These are phyloP conservation scores for Orbicella faveolata DNA, from an alignment of 64 coral and sea anemone genomes.

Conservation along the genomic window DNA sequence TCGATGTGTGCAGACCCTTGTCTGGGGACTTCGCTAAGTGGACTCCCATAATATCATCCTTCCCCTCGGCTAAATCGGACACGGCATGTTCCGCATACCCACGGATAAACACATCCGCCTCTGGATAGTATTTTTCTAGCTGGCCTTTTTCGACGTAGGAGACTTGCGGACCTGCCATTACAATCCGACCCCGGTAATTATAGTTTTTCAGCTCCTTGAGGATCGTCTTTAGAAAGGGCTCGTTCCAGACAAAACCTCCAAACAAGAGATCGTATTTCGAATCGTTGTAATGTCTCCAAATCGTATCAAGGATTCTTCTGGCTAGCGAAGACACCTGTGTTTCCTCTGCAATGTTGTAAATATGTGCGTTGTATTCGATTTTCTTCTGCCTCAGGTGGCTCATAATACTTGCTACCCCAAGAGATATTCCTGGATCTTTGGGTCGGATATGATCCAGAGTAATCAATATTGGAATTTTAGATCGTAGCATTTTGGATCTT, in stretches of 20 bases:
- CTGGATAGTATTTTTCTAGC: slow-evolving; percentile 32
- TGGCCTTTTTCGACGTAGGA: slow-evolving; percentile 32
- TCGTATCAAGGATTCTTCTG: slow-evolving; percentile 3
- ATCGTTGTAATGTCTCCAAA: slow-evolving; percentile 22
- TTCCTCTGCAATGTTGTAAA: slow-evolving; percentile 20
- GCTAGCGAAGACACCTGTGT: neutral
- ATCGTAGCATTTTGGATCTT: neutral
- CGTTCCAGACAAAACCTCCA: slow-evolving; percentile 52
- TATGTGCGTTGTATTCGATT: neutral
- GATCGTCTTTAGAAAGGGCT: slow-evolving; percentile 25
- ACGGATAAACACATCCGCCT: slow-evolving; percentile 28
- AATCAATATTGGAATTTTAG: slow-evolving; percentile 22
- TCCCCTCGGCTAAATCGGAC: slow-evolving; percentile 23
- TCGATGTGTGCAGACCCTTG: slow-evolving; percentile 8
- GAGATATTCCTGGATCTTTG: slow-evolving; percentile 18
- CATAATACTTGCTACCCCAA: slow-evolving; percentile 16
- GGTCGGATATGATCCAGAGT: slow-evolving; percentile 25
- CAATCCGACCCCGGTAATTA: slow-evolving; percentile 13
- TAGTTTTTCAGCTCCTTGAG: slow-evolving; percentile 1
- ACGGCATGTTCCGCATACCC: slow-evolving; percentile 41
- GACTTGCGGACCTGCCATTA: slow-evolving; percentile 42
- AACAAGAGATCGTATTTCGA: slow-evolving; percentile 27
- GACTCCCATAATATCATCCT: slow-evolving; percentile 6
- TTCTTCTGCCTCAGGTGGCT: slow-evolving; percentile 3
- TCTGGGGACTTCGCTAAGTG: neutral